These are phyloP conservation scores for Atrina japonica DNA, from an alignment of 2,888 invertebrate species.

Conservation along the genomic window DNA sequence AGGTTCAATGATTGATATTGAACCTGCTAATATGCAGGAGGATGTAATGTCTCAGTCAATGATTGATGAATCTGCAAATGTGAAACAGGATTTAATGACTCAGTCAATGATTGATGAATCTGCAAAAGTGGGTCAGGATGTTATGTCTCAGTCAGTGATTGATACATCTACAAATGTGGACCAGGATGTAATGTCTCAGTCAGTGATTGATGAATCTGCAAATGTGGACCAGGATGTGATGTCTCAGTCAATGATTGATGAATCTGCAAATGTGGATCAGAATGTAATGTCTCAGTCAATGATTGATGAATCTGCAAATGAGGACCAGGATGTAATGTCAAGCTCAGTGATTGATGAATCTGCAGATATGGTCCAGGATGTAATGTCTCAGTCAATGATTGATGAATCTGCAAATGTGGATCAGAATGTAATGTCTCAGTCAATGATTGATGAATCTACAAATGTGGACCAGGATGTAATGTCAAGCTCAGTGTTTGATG, in stretches of 20 bases:
- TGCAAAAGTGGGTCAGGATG: constrained; percentile 15
- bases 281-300: background rate
- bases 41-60: no score
- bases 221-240: background rate
- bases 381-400: no score
- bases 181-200: background rate
- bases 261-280: background rate
- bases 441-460: no score
- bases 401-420: constrained; percentile 13
- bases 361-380: background rate
- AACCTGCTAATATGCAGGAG: no score
- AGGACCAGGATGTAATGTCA: no score
- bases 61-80: no score
- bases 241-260: background rate
- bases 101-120: constrained; percentile 27
- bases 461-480: no score
- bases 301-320: no score
- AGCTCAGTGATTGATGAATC: background rate
- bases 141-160: constrained; percentile 19
- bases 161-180: background rate
- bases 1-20: no score
- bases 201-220: background rate
- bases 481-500: no score
- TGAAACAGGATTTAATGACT: background rate
- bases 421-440: no score